Conservation (phyloP, 2,888 invertebrate genomes). For the Sialis fuliginosa region DNA sequence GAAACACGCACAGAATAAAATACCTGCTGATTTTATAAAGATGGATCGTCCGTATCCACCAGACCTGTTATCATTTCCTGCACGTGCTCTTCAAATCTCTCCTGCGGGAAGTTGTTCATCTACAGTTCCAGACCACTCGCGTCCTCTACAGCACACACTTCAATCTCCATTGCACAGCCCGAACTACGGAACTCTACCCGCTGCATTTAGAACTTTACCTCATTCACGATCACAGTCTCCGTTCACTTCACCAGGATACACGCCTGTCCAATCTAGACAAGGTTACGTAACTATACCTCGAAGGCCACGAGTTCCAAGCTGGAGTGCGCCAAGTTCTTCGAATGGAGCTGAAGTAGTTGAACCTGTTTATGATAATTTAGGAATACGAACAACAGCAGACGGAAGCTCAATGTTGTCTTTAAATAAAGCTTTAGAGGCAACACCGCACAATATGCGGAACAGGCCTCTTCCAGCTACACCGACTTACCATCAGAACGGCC, state of each 20-base stretch:
- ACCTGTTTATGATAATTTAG: slow-evolving; percentile 75
- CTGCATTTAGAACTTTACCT: slow-evolving; percentile 50
- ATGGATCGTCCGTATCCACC: slow-evolving; percentile 53
- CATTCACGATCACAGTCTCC: slow-evolving; percentile 66
- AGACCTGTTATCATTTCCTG: slow-evolving; percentile 63
- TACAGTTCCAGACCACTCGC: slow-evolving; percentile 55
- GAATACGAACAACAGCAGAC: slow-evolving; percentile 66
- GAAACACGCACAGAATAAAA: slow-evolving; percentile 33
- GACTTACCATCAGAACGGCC: slow-evolving; percentile 17
- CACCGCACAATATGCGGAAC: slow-evolving; percentile 37
- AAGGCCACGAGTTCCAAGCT: slow-evolving; percentile 65
- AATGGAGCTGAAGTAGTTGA: slow-evolving; percentile 40
- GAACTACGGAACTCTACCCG: slow-evolving; percentile 44
- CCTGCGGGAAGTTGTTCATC: slow-evolving; percentile 70
- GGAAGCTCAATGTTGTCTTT: slow-evolving; percentile 68
- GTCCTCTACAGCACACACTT: slow-evolving; percentile 23
- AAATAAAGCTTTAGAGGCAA: slow-evolving; percentile 47
- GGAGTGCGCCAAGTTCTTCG: slow-evolving; percentile 43
- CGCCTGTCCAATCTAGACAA: slow-evolving; percentile 52
- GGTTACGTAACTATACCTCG: slow-evolving; percentile 79
- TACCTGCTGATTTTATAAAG: slow-evolving; percentile 34
- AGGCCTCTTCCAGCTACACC: slow-evolving; percentile 43
- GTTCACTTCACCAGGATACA: slow-evolving; percentile 41
- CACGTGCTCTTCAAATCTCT: slow-evolving; percentile 49
- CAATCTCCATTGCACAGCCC: slow-evolving; percentile 43